Evolutionary conservation across 2,113 vertebrate genomes (phyloP).

Genomic region (Chloebia gouldiae): DNA sequence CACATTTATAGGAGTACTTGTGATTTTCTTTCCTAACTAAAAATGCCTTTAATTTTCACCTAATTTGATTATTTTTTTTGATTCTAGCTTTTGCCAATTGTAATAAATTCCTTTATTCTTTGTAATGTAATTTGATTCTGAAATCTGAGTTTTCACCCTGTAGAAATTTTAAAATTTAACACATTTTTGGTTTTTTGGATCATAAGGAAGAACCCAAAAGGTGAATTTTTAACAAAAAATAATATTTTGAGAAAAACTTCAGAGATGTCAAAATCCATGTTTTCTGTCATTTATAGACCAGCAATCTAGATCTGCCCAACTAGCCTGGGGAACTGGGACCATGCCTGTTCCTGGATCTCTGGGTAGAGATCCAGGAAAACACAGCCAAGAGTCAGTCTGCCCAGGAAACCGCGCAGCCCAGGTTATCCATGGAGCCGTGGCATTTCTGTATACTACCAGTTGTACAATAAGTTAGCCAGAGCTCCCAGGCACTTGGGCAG

Average conservation of each 20-base stretch:
- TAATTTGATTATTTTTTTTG: neutral
- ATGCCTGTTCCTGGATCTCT: neutral
- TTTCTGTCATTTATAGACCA: neutral
- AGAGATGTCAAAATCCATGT: neutral
- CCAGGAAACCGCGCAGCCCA: neutral
- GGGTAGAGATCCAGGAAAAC: neutral
- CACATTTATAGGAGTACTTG: neutral
- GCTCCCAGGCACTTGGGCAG: conserved; percentile 4
- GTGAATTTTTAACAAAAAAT: neutral
- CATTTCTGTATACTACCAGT: neutral
- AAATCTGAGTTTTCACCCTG: neutral
- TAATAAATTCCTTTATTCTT: neutral
- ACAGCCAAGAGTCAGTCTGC: neutral
- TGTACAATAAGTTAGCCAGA: neutral
- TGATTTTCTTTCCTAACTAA: neutral
- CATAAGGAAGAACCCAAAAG: neutral
- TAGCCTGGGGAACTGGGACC: neutral
- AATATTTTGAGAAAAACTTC: neutral
- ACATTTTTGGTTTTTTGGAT: neutral
- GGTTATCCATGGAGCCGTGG: neutral
- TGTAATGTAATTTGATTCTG: neutral
- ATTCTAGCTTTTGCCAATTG: neutral
- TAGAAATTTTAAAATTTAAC: neutral
- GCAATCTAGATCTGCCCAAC: neutral
- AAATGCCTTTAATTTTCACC: neutral